phyloP scores from a whole-genome alignment of 2,797 vertebrate species.

The Melanogrammus aeglefinus region DNA sequence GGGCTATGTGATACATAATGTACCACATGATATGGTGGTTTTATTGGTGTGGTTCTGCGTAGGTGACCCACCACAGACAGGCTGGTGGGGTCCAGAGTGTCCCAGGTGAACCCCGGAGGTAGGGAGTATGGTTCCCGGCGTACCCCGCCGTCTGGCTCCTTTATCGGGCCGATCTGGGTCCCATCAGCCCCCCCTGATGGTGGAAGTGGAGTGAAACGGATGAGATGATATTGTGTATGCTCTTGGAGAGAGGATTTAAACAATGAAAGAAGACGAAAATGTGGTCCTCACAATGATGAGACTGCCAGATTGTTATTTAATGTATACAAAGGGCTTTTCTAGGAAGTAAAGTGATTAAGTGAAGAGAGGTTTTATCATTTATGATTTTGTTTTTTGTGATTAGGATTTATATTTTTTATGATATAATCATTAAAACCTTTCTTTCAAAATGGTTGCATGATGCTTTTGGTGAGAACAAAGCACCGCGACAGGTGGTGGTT shows the following conservation, averaged over 20 bases:
- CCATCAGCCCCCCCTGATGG: conserved; percentile 78
- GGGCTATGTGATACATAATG: neutral
- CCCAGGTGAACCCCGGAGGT: conserved; percentile 90
- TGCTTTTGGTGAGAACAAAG: neutral
- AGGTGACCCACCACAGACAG: conserved; percentile 76
- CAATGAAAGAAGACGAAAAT: neutral
- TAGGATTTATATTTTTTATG: too few relatives aligned
- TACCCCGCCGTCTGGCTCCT: conserved; percentile 74
- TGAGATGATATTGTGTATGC: neutral
- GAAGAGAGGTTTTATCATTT: neutral
- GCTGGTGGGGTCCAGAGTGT: conserved; percentile 82
- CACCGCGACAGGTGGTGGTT: conserved; percentile 24
- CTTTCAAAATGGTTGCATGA: too few relatives aligned
- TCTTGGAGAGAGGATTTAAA: neutral
- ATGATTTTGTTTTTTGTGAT: neutral
- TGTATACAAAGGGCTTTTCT: neutral
- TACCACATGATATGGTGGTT: neutral
- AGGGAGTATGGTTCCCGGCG: conserved; percentile 86
- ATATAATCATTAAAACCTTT: too few relatives aligned
- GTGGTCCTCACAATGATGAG: neutral
- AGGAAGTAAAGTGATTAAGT: too few relatives aligned
- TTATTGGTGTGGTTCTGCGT: neutral
- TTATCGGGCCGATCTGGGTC: conserved; percentile 79
- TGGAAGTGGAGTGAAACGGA: neutral
- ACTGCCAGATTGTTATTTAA: neutral